A percentile compares a stretch with the other conserved stretches of the same genome.
Conservation (phyloP, 2,888 invertebrate genomes). For the Napeogenes sylphis region DNA sequence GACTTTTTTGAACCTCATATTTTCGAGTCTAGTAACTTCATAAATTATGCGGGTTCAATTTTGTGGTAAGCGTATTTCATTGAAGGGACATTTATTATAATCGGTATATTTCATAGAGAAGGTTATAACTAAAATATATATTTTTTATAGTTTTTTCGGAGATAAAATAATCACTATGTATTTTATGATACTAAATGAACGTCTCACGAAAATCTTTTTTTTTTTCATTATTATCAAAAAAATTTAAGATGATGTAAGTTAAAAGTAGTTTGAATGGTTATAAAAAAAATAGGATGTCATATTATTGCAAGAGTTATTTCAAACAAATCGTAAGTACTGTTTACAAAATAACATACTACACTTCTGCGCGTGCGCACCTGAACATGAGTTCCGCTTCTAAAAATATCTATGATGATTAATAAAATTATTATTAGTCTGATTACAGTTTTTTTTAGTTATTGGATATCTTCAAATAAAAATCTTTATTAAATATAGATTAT, state of each 20-base stretch:
- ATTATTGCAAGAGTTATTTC: conserved; percentile 7
- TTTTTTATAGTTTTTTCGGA: too few species aligned
- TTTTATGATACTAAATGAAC: too few species aligned
- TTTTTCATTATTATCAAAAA: neutral
- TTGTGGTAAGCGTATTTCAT: neutral
- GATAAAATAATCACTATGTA: too few species aligned
- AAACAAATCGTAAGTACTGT: conserved; percentile 22
- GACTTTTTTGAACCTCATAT: conserved; percentile 15
- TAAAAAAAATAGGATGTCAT: conserved; percentile 4
- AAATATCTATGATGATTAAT: conserved; percentile 32
- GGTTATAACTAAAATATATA: too few species aligned
- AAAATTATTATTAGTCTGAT: neutral
- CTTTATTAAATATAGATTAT: too few species aligned
- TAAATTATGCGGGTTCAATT: conserved; percentile 5
- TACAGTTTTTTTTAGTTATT: neutral
- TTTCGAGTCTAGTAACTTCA: neutral
- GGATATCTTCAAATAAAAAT: too few species aligned
- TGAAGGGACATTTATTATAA: too few species aligned
- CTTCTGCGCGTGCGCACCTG: conserved; percentile 23
- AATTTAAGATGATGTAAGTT: neutral
- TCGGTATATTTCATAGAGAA: too few species aligned
- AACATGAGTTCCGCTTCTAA: conserved; percentile 37
- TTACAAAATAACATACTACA: conserved; percentile 25
- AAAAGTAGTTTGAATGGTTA: neutral
- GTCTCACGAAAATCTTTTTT: too few species aligned